phyloP scores from a whole-genome alignment of 2,888 invertebrate genomes.

The Diogma glabrata region DNA sequence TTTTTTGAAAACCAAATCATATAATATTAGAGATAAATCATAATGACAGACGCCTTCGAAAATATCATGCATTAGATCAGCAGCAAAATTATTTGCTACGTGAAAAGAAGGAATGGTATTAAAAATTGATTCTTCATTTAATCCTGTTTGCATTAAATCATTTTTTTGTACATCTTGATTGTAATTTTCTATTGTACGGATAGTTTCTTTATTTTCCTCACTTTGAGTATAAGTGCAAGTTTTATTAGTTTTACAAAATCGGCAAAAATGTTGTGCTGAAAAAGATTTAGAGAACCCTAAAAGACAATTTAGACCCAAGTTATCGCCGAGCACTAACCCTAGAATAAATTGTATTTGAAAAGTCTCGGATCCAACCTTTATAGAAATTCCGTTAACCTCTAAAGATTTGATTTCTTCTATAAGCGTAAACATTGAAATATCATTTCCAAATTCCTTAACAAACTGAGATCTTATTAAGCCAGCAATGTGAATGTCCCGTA shows the following conservation, averaged over 20 bases:
- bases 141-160: neutral
- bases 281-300: neutral
- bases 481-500: neutral
- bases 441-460: neutral
- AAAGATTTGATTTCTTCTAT: neutral
- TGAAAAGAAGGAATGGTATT: constrained; percentile 5
- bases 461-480: neutral
- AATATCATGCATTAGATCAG: neutral
- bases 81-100: neutral
- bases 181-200: neutral
- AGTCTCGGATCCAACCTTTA: neutral
- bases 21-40: neutral
- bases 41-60: neutral
- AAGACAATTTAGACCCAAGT: neutral
- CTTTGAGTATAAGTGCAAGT: neutral
- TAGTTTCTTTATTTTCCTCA: neutral
- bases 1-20: neutral
- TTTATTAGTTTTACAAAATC: neutral
- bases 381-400: neutral
- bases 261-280: neutral
- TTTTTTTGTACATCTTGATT: neutral
- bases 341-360: neutral
- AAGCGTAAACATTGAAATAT: neutral
- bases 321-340: neutral
- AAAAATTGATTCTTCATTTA: neutral